Percentiles rank a stretch among this genome's conserved stretches.
phyloP scores from a whole-genome alignment of 92 coral and sea anemone species.

The Parazoanthus darwini region DNA sequence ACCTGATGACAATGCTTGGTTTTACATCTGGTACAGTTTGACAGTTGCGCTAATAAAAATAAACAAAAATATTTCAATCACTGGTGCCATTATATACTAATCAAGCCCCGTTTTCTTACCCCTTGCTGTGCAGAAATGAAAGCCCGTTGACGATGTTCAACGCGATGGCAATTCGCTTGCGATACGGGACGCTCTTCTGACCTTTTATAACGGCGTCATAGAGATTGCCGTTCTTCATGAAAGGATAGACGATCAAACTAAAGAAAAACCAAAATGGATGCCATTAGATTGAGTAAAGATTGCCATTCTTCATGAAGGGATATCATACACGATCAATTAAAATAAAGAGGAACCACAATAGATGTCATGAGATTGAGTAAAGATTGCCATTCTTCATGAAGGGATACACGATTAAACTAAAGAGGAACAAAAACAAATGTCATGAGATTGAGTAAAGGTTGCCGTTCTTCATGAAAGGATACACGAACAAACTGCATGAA shows the following conservation, averaged over 20 bases:
- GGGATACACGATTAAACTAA: slow-evolving; percentile 35
- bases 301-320: not conserved
- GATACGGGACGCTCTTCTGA: slow-evolving; percentile 8
- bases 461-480: slow-evolving; percentile 22
- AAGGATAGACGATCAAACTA: slow-evolving; percentile 33
- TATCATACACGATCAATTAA: not conserved
- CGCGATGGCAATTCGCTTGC: slow-evolving; percentile 35
- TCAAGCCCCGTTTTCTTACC: not conserved
- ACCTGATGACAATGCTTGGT: too few species aligned
- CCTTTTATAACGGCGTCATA: slow-evolving; percentile 29
- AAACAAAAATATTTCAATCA: too few species aligned
- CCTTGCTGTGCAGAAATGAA: slow-evolving; percentile 30
- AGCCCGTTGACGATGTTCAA: slow-evolving; percentile 21
- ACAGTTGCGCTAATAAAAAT: too few species aligned
- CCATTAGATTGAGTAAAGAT: not conserved
- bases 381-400: slow-evolving; percentile 32
- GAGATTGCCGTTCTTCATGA: slow-evolving; percentile 31
- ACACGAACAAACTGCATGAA: slow-evolving; percentile 7
- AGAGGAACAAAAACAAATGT: not conserved
- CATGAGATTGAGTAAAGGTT: not conserved
- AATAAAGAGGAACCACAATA: not conserved
- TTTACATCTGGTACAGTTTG: too few species aligned
- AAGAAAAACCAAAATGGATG: not conserved
- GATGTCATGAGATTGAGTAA: not conserved
- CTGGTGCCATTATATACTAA: not conserved